Conservation (phyloP, 2,113 vertebrate genomes). For the Oryctolagus cuniculus region DNA sequence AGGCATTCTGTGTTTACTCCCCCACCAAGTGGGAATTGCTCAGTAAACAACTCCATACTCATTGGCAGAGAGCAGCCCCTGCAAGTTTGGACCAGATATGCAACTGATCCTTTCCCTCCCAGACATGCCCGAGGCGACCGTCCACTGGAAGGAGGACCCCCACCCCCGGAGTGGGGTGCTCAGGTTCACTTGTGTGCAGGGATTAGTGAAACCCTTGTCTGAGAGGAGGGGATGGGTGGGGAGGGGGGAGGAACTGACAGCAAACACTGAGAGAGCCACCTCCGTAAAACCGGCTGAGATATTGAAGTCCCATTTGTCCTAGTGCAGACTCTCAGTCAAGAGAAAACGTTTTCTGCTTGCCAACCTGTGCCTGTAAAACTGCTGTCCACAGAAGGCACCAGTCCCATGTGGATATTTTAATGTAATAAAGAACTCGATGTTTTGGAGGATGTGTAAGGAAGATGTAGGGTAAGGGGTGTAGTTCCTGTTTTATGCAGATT, state of each 20-base stretch:
- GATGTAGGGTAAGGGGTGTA: too few species aligned
- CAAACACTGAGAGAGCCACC: not conserved
- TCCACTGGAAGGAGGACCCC: not conserved
- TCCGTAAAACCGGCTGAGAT: not conserved
- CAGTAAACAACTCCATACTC: not conserved
- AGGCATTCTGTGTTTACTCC: not conserved
- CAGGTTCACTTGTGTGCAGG: not conserved
- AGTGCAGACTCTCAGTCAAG: not conserved
- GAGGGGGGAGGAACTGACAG: not conserved
- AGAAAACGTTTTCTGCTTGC: not conserved
- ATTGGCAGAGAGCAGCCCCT: not conserved
- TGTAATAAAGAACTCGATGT: not conserved
- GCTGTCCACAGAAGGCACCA: not conserved
- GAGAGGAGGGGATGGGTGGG: not conserved
- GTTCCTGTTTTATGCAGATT: too few species aligned
- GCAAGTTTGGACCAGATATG: not conserved
- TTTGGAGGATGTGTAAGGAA: too few species aligned
- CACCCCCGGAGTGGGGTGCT: fast-evolving
- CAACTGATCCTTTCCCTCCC: not conserved
- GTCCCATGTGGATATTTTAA: not conserved
- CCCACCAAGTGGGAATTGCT: not conserved
- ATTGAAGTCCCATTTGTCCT: not conserved
- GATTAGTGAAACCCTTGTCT: conserved; percentile 26
- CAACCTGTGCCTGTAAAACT: not conserved
- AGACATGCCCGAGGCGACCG: not conserved